Evolutionary conservation across 1,140 invertebrate species (phyloP).

Genomic region (Pseudomyrmex flavicornis): DNA sequence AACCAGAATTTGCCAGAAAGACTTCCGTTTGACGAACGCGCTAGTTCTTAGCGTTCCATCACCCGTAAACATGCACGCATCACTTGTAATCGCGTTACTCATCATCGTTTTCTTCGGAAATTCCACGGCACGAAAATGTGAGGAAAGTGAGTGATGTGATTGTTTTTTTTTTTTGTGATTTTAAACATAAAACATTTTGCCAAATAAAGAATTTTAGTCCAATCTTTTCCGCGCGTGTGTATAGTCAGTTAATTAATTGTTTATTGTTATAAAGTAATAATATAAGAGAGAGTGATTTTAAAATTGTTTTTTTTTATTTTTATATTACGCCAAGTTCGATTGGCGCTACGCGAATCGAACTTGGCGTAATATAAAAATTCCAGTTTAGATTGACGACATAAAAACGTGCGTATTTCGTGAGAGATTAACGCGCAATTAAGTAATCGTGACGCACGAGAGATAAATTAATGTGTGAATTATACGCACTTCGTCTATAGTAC

Average conservation of each 20-base stretch:
- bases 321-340: background rate
- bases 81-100: constrained; percentile 4
- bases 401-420: background rate
- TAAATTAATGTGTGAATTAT: background rate
- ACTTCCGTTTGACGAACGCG: background rate
- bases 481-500: background rate
- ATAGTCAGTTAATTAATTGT: background rate
- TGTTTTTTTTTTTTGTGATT: background rate
- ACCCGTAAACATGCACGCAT: constrained; percentile 8
- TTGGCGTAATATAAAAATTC: no score
- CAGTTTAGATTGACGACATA: background rate
- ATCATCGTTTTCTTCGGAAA: constrained; percentile 8
- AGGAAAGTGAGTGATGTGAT: constrained; percentile 23
- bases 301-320: background rate
- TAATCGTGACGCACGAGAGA: background rate
- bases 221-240: background rate
- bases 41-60: background rate
- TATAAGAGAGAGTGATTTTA: background rate
- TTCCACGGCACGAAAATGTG: constrained; percentile 29
- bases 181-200: background rate
- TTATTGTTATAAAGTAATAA: background rate
- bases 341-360: background rate
- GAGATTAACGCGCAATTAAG: background rate
- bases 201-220: no score
- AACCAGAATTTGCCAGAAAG: constrained; percentile 3